Percentiles rank a stretch among this genome's conserved stretches.
Evolutionary conservation across 2,888 invertebrate genomes (phyloP).

Genomic region (Trachelus tabidus): DNA sequence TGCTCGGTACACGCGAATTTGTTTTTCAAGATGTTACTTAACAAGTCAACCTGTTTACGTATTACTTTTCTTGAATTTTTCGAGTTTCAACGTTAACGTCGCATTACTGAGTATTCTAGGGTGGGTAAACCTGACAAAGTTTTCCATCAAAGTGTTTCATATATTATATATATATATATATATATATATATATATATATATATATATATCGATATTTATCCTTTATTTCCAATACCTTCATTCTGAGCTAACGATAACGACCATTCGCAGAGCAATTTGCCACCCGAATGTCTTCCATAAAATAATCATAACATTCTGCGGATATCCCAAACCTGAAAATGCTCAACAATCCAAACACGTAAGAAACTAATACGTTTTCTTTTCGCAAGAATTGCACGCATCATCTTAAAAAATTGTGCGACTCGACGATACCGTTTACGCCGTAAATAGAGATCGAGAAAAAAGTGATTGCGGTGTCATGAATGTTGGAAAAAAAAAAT

Average conservation of each 20-base stretch:
- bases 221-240: slow-evolving; percentile 7
- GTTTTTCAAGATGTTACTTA: too few species aligned
- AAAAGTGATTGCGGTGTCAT: background rate
- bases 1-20: too few species aligned
- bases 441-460: background rate
- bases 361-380: slow-evolving; percentile 14
- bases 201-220: background rate
- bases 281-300: slow-evolving; percentile 20
- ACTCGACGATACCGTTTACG: background rate
- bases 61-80: too few species aligned
- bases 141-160: too few species aligned
- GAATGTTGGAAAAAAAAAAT: too few species aligned
- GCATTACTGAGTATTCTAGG: too few species aligned
- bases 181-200: too few species aligned
- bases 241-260: slow-evolving; percentile 12
- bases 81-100: too few species aligned
- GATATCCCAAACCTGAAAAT: slow-evolving; percentile 11
- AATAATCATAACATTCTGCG: slow-evolving; percentile 28
- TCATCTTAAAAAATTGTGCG: background rate
- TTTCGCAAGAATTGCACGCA: background rate
- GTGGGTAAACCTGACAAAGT: too few species aligned
- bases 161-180: too few species aligned
- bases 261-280: slow-evolving; percentile 23
- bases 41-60: too few species aligned
- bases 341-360: slow-evolving; percentile 14